Evolutionary conservation across 2,797 vertebrate genomes (phyloP).

Genomic region (Myotis vivesi): DNA sequence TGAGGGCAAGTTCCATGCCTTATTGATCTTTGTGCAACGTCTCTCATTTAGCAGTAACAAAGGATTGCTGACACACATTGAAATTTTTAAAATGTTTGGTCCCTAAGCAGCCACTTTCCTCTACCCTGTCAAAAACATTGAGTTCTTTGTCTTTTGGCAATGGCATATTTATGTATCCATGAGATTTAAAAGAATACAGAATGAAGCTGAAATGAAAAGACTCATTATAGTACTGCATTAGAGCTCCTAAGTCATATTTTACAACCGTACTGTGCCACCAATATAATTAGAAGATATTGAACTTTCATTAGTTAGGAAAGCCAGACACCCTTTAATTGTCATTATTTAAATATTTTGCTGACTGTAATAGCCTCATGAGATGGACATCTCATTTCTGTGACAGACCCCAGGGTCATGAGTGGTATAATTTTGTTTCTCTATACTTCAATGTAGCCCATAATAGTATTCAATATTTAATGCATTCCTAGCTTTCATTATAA

Average conservation of each 20-base stretch:
- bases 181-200: slow-evolving; percentile 51
- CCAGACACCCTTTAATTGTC: slow-evolving; percentile 59
- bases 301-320: slow-evolving; percentile 64
- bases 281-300: slow-evolving; percentile 70
- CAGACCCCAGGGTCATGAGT: background rate
- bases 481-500: slow-evolving; percentile 27
- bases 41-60: background rate
- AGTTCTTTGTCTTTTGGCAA: slow-evolving; percentile 12
- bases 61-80: background rate
- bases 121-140: background rate
- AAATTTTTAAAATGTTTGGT: slow-evolving; percentile 31
- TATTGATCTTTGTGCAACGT: slow-evolving; percentile 8
- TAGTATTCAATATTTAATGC: slow-evolving; percentile 36
- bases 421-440: slow-evolving; percentile 50
- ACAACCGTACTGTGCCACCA: slow-evolving; percentile 11
- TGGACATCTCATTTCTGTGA: slow-evolving; percentile 63
- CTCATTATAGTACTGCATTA: slow-evolving; percentile 57
- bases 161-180: slow-evolving; percentile 50
- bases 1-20: background rate
- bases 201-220: slow-evolving; percentile 58
- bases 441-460: slow-evolving; percentile 43
- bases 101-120: background rate
- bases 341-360: slow-evolving; percentile 69
- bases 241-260: slow-evolving; percentile 61
- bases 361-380: slow-evolving; percentile 53